Evolutionary conservation across 2,113 vertebrate genomes (phyloP).

Genomic region (Mohoua ochrocephala): DNA sequence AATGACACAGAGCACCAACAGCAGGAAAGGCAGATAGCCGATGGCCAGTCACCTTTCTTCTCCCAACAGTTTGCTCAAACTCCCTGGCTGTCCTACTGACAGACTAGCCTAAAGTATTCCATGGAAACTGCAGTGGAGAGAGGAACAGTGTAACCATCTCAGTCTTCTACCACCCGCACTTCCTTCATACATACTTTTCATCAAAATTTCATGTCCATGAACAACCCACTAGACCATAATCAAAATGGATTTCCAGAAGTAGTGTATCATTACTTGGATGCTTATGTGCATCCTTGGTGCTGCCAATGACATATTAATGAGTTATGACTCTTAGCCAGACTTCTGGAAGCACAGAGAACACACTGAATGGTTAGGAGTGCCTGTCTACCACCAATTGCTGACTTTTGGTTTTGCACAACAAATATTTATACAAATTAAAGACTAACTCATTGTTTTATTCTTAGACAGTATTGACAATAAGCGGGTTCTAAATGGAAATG

Average conservation of each 20-base stretch:
- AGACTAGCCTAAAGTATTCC: neutral
- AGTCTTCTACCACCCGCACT: neutral
- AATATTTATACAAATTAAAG: neutral
- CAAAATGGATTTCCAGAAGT: neutral
- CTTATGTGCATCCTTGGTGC: neutral
- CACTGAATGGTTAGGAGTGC: neutral
- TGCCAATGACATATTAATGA: neutral
- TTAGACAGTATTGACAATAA: neutral
- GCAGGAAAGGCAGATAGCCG: neutral
- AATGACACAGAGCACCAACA: neutral
- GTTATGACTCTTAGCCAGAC: neutral
- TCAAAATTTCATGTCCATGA: neutral
- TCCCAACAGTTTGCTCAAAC: neutral
- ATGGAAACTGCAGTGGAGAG: neutral
- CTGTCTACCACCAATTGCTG: neutral
- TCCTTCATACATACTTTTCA: neutral
- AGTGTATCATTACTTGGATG: neutral
- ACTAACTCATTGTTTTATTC: neutral
- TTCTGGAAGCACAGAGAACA: neutral
- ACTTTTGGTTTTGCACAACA: neutral
- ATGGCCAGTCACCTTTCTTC: neutral
- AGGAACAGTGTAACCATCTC: neutral
- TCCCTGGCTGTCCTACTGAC: neutral
- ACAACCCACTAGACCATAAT: neutral
- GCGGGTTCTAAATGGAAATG: neutral